Percentiles rank a stretch among this genome's conserved stretches.
Conservation (phyloP, 2,888 invertebrate genomes). For the Athalia rosae region DNA sequence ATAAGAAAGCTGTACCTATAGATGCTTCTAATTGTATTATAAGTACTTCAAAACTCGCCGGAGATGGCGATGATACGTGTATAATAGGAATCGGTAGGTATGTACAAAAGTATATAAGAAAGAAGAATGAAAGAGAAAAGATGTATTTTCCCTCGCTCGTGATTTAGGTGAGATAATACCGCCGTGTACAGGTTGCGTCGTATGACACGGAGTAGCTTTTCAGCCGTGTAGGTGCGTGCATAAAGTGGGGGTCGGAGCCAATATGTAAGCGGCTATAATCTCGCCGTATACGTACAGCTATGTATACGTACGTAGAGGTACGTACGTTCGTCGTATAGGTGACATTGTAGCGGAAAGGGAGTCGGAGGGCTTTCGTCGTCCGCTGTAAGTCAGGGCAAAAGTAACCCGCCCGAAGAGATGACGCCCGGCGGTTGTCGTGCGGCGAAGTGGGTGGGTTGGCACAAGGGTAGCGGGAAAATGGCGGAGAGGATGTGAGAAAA, state of each 20-base stretch:
- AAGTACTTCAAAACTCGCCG: too few species aligned
- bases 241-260: neutral
- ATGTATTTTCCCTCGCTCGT: neutral
- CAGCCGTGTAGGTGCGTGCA: neutral
- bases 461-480: slow-evolving; percentile 22
- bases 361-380: neutral
- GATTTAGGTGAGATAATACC: neutral
- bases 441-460: slow-evolving; percentile 18
- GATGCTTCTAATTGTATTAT: too few species aligned
- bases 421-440: neutral
- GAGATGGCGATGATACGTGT: too few species aligned
- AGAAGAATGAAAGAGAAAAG: neutral
- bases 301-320: too few species aligned
- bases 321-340: too few species aligned
- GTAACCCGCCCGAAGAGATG: slow-evolving; percentile 16
- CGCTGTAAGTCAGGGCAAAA: slow-evolving; percentile 21
- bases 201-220: neutral
- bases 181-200: neutral
- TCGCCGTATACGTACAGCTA: neutral
- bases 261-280: slow-evolving; percentile 18
- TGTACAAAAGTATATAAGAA: neutral
- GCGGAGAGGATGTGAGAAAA: slow-evolving; percentile 17
- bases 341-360: neutral
- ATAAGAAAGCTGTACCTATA: too few species aligned
- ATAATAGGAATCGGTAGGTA: too few species aligned